Conservation (phyloP, 2,797 vertebrate genomes). For the Monodelphis domestica region DNA sequence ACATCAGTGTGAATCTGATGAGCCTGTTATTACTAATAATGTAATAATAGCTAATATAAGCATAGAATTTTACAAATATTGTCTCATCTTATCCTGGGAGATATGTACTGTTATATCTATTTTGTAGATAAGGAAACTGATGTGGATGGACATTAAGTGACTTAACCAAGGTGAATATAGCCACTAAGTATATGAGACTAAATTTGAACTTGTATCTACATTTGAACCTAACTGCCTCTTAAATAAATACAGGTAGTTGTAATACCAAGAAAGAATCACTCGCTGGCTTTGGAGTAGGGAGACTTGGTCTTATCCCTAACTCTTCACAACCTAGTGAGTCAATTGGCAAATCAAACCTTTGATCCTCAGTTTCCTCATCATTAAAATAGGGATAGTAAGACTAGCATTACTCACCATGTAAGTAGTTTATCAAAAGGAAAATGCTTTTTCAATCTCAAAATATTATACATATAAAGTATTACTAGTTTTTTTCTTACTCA, state of each 20-base stretch:
- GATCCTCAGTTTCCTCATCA: background rate
- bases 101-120: background rate
- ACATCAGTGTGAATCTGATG: background rate
- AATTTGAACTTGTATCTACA: background rate
- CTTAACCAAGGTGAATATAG: background rate
- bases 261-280: background rate
- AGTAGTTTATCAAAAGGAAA: background rate
- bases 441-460: background rate
- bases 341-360: background rate
- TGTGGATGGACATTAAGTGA: background rate
- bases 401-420: background rate
- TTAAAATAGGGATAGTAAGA: background rate
- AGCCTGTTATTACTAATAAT: background rate
- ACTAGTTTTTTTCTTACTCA: background rate
- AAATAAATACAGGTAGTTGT: conserved; percentile 2
- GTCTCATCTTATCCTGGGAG: background rate
- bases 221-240: background rate
- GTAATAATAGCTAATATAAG: conserved; percentile 9
- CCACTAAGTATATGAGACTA: background rate
- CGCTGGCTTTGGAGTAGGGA: background rate
- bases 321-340: background rate
- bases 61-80: conserved; percentile 15
- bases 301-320: background rate
- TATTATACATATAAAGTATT: background rate
- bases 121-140: background rate